Evolutionary conservation across 2,113 vertebrate genomes (phyloP), one percentile per base, ranked within the genome.

Genomic region (Cyrtonyx montezumae): DNA sequence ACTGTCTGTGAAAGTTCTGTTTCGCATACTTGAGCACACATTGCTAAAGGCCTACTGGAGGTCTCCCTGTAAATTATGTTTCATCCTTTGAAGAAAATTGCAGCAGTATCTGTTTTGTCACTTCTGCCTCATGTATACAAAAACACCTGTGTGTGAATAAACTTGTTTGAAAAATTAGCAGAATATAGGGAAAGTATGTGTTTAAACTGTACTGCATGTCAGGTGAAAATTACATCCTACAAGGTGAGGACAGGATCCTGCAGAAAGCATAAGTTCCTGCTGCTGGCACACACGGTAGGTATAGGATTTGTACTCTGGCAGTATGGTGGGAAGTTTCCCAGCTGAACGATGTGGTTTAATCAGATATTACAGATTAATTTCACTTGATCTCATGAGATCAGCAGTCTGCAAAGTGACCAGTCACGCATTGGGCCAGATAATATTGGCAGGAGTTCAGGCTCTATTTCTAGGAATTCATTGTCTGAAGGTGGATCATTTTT

Each of bases 71-170:
- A 70, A 62, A 18, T n/a, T 66, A 19, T 71, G 12, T 37, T 79
- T 79, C 9, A 36, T 74, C 18, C 23, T 11, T 77, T 55, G 77
- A 88, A 65, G 12, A 63, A 77, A 79, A 82, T 56, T 32, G 37
- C 12, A 48, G 8, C 49, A 66, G 0, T 26, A 22, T 15, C 13
- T 65, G 8, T 68, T 81, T 65, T 11, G 75, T 61, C 32, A 43
- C 11, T 14, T 79, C 9, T 65, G 25, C 17, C 40, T 26, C 0
- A 0, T 36, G 13, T 23, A 2, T 76, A 8, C 30, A 73, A 12
- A 62, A 79, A 82, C 43, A 6, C 6, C 65, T 14, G 10, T 4
- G 82, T 71, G 32, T 73, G 65, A 73, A 79, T 46, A 6, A 65
- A 40, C 26, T 61, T 61, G 11, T 59, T 65, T 51, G 46, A 14